These are phyloP conservation scores for Ctenicera cuprea DNA, from an alignment of 2,888 invertebrate species.

Conservation along the genomic window DNA sequence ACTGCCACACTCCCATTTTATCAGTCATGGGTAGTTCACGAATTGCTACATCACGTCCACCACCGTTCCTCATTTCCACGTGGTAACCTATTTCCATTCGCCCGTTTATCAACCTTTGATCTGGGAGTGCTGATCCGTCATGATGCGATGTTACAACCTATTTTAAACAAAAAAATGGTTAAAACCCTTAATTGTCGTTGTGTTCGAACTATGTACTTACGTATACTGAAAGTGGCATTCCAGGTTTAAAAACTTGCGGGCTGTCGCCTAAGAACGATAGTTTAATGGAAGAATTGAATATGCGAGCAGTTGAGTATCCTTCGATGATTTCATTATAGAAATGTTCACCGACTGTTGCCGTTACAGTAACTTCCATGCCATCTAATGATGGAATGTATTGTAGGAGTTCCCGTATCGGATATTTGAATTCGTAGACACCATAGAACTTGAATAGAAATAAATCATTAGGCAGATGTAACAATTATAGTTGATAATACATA, in stretches of 20 bases:
- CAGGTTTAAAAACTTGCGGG: constrained; percentile 96
- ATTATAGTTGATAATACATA: too few species aligned
- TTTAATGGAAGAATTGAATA: constrained; percentile 90
- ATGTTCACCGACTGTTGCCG: constrained; percentile 91
- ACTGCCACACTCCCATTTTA: constrained; percentile 87
- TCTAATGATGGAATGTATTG: constrained; percentile 80
- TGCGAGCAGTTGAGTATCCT: constrained; percentile 90
- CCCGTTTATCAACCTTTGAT: constrained; percentile 79
- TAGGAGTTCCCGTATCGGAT: constrained; percentile 87
- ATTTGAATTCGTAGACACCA: constrained; percentile 91
- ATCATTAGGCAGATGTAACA: too few species aligned
- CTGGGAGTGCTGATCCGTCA: constrained; percentile 88
- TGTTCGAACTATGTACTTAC: constrained; percentile 74
- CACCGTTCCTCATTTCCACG: constrained; percentile 78
- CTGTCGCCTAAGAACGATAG: constrained; percentile 91
- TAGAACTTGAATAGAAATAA: constrained; percentile 79
- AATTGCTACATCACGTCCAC: constrained; percentile 79
- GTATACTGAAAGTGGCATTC: constrained; percentile 92
- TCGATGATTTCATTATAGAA: constrained; percentile 90
- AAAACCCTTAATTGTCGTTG: neutral
- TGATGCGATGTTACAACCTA: constrained; percentile 90
- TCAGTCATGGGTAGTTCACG: constrained; percentile 80
- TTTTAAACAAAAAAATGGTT: neutral
- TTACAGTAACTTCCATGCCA: constrained; percentile 88
- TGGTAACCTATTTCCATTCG: constrained; percentile 81